A percentile compares a stretch with the other conserved stretches of the same genome.
phyloP scores from a whole-genome alignment of 2,797 vertebrate species.

The Melanotaenia trifasciata region DNA sequence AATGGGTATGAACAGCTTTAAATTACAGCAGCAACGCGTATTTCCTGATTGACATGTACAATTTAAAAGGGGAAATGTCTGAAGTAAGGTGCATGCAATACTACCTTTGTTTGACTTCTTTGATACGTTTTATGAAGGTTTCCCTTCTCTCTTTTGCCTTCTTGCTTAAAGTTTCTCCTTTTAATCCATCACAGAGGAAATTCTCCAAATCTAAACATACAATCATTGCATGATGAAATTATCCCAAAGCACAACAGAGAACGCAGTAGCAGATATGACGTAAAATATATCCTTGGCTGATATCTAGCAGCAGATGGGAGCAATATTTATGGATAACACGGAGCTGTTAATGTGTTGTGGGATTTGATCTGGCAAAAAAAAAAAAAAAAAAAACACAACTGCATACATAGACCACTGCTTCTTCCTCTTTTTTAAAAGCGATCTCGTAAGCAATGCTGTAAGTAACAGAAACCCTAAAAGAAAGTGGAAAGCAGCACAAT shows the following conservation, averaged over 20 bases:
- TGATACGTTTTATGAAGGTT: conserved; percentile 89
- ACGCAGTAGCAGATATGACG: not conserved
- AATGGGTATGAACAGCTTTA: not conserved
- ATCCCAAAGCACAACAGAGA: not conserved
- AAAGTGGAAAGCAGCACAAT: not conserved
- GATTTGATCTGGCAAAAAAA: not conserved
- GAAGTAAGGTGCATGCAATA: conserved; percentile 8
- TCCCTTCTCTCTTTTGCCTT: conserved; percentile 93
- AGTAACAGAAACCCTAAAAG: not conserved
- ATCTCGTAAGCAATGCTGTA: not conserved
- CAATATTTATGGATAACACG: not conserved
- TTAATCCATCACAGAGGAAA: conserved; percentile 88
- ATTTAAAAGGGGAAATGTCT: conserved; percentile 1
- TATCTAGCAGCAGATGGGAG: not conserved
- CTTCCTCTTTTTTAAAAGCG: conserved; percentile 58
- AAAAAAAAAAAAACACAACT: not conserved
- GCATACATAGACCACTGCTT: conserved; percentile 7
- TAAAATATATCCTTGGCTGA: not conserved
- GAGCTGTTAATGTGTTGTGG: not conserved
- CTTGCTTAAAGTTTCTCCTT: conserved; percentile 93
- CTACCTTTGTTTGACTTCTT: conserved; percentile 90
- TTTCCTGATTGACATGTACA: not conserved
- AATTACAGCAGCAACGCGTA: not conserved
- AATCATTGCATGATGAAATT: not conserved
- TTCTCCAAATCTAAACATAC: conserved; percentile 86